phyloP scores from a whole-genome alignment of 2,888 invertebrate genomes.

The Spialia ferax region DNA sequence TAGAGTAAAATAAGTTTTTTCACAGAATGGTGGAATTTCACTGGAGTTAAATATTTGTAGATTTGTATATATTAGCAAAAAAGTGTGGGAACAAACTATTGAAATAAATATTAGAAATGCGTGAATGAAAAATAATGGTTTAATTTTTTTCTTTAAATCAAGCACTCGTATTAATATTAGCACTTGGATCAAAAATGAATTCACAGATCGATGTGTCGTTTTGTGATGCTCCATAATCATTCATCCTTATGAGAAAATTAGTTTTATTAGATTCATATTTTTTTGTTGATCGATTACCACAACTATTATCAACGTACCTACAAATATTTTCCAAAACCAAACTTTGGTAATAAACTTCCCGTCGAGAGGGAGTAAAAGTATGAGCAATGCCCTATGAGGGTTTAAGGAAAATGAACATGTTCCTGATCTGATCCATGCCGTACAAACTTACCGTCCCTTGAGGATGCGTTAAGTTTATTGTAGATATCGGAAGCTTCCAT shows the following conservation, averaged over 20 bases:
- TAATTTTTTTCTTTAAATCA: too few species aligned
- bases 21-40: too few species aligned
- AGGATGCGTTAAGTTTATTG: neutral
- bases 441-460: neutral
- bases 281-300: neutral
- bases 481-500: neutral
- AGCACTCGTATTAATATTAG: too few species aligned
- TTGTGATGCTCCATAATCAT: too few species aligned
- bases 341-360: neutral
- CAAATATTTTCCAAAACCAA: constrained; percentile 1
- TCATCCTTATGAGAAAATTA: neutral
- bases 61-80: neutral
- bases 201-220: too few species aligned
- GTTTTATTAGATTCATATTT: too few species aligned
- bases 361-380: constrained; percentile 1
- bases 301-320: neutral
- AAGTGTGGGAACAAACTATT: too few species aligned
- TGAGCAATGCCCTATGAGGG: constrained; percentile 2
- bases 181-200: too few species aligned
- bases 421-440: neutral
- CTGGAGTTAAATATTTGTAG: neutral
- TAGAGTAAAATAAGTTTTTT: neutral
- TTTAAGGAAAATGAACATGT: neutral
- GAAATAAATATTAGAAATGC: too few species aligned
- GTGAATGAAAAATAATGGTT: too few species aligned